Percentiles rank a stretch among this genome's conserved stretches.
These are phyloP conservation scores for Drosophila albomicans DNA, from an alignment of 1,140 invertebrate species.

Conservation along the genomic window DNA sequence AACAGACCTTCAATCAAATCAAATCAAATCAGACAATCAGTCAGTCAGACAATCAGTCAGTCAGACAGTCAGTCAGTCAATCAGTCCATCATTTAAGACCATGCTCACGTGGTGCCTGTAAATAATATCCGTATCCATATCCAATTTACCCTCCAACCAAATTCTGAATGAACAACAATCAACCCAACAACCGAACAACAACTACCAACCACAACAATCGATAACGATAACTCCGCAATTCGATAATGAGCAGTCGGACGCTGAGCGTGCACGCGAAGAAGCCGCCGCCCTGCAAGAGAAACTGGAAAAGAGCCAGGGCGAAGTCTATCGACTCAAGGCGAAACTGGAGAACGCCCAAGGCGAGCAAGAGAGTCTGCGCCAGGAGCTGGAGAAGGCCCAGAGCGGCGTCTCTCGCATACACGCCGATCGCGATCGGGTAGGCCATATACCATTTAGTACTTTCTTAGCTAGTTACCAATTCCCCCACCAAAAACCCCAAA, in stretches of 20 bases:
- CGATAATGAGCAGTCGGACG: conserved; percentile 88
- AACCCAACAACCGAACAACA: conserved; percentile 25
- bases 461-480: background rate
- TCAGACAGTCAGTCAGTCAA: conserved; percentile 40
- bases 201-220: conserved; percentile 30
- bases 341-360: conserved; percentile 97
- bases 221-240: conserved; percentile 42
- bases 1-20: conserved; percentile 5
- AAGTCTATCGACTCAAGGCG: conserved; percentile 96
- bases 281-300: conserved; percentile 95
- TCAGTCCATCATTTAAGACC: conserved; percentile 69
- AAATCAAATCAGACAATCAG: conserved; percentile 16
- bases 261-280: conserved; percentile 93
- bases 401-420: conserved; percentile 91
- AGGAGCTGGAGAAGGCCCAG: conserved; percentile 92
- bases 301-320: conserved; percentile 96
- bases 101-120: conserved; percentile 67
- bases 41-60: conserved; percentile 35
- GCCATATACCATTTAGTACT: conserved; percentile 42
- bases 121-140: conserved; percentile 81
- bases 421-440: conserved; percentile 92
- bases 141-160: conserved; percentile 63
- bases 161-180: conserved; percentile 33
- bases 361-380: conserved; percentile 95
- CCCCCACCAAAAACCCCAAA: conserved; percentile 8